Evolutionary conservation across 2,113 vertebrate species (phyloP).

Genomic region (Bubalus kerabau): DNA sequence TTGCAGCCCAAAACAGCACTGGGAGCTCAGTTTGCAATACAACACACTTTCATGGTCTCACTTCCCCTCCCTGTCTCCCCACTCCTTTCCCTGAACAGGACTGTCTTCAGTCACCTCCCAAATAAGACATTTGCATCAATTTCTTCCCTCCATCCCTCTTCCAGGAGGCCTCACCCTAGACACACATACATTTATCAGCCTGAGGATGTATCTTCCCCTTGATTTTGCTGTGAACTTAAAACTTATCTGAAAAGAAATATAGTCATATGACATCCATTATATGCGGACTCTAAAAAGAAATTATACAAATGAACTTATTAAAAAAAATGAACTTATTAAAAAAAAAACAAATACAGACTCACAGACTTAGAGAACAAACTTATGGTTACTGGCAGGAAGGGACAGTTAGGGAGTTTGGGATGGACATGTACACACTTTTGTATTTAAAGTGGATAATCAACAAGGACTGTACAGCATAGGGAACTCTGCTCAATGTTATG

Average conservation of each 20-base stretch:
- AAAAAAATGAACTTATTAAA: neutral
- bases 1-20: neutral
- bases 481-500: neutral
- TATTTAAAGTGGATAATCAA: neutral
- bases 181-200: neutral
- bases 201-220: neutral
- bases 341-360: neutral
- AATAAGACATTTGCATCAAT: neutral
- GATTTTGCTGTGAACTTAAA: neutral
- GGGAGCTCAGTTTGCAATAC: neutral
- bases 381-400: neutral
- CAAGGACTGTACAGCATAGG: neutral
- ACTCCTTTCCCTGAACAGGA: neutral
- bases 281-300: neutral
- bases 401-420: neutral
- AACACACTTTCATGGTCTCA: neutral
- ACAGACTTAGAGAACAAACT: neutral
- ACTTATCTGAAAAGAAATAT: neutral
- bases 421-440: neutral
- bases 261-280: neutral
- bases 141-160: neutral
- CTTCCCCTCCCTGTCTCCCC: neutral
- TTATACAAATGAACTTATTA: neutral
- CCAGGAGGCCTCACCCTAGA: neutral
- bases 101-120: neutral